These are phyloP conservation scores for Xanthia icteritia DNA, from an alignment of 2,888 invertebrate species.

Conservation along the genomic window DNA sequence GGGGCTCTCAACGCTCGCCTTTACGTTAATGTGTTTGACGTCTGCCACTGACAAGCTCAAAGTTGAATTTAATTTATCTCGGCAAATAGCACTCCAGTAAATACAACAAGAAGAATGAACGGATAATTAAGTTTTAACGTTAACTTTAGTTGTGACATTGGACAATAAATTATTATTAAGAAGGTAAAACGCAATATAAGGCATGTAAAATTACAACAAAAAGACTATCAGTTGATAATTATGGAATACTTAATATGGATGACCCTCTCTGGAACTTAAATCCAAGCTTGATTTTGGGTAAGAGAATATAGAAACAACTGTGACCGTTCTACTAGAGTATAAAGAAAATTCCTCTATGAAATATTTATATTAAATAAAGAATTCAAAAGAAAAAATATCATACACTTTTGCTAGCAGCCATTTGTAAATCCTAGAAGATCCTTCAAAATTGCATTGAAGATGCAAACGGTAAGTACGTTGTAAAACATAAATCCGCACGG, in stretches of 20 bases:
- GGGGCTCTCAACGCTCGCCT: slow-evolving; percentile 63
- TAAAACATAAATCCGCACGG: slow-evolving; percentile 61
- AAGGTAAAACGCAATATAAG: background rate
- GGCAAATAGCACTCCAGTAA: slow-evolving; percentile 67
- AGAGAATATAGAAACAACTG: background rate
- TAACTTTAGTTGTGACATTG: slow-evolving; percentile 2
- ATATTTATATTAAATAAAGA: slow-evolving; percentile 13
- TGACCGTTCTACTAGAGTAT: background rate
- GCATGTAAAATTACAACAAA: background rate
- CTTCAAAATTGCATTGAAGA: slow-evolving; percentile 64
- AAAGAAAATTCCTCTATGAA: slow-evolving; percentile 1
- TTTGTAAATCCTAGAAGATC: slow-evolving; percentile 57
- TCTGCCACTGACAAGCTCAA: slow-evolving; percentile 72
- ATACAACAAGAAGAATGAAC: slow-evolving; percentile 68
- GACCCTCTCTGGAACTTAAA: background rate
- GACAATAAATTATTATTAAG: too few species aligned
- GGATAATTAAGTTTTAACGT: slow-evolving; percentile 65
- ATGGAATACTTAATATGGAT: background rate
- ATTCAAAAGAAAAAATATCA: slow-evolving; percentile 48
- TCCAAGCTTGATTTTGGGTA: background rate
- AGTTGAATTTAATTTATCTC: slow-evolving; percentile 73
- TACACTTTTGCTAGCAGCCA: slow-evolving; percentile 42
- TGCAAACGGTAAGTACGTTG: slow-evolving; percentile 60
- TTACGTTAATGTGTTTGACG: slow-evolving; percentile 71
- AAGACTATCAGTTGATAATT: background rate